A percentile compares a stretch with the other conserved stretches of the same genome.
phyloP scores from a whole-genome alignment of 2,888 invertebrate genomes.

The Carabus problematicus region DNA sequence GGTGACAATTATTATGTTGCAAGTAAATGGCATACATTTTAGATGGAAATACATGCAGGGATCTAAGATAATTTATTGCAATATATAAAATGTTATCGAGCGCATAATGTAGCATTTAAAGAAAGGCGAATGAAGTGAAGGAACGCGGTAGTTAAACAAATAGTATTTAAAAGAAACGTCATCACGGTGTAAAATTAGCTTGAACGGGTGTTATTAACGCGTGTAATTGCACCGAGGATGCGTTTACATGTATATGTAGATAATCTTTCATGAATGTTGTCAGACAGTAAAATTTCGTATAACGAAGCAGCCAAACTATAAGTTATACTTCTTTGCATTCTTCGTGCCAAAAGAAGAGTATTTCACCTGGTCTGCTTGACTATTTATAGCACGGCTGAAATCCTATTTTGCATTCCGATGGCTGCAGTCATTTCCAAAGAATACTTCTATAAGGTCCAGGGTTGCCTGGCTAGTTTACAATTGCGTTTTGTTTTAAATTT shows the following conservation, averaged over 20 bases:
- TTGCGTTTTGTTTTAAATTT: slow-evolving; percentile 35
- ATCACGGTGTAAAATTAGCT: slow-evolving; percentile 20
- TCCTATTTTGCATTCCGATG: slow-evolving; percentile 32
- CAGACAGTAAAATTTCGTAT: no score
- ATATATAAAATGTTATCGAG: neutral
- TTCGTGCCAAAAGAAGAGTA: neutral
- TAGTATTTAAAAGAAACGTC: neutral
- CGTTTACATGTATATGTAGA: no score
- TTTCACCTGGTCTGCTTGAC: slow-evolving; percentile 32
- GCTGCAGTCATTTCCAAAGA: slow-evolving; percentile 35
- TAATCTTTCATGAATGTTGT: no score
- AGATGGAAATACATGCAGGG: no score
- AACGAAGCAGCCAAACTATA: neutral
- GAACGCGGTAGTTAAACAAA: slow-evolving; percentile 11
- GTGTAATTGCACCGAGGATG: slow-evolving; percentile 18
- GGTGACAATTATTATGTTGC: no score
- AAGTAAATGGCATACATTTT: no score
- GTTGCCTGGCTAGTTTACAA: slow-evolving; percentile 20
- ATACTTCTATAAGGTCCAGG: slow-evolving; percentile 24
- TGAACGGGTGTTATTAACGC: slow-evolving; percentile 17
- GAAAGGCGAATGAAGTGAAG: neutral
- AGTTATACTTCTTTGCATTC: neutral
- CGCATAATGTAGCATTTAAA: neutral
- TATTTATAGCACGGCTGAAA: slow-evolving; percentile 29
- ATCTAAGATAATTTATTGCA: slow-evolving; percentile 9